Conservation (phyloP, 2,797 vertebrate genomes). For the Characodon lateralis region DNA sequence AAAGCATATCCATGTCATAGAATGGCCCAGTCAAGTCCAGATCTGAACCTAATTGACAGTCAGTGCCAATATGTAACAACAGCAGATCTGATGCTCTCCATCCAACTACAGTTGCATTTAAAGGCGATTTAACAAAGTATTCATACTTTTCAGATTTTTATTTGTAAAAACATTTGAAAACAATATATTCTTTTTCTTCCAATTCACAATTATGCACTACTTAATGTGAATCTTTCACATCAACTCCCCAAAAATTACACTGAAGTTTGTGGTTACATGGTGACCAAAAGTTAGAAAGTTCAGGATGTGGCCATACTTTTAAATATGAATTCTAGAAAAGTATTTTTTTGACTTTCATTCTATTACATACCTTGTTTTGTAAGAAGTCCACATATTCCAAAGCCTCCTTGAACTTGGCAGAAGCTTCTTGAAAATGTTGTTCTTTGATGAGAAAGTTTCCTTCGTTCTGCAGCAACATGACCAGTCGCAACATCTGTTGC, state of each 20-base stretch:
- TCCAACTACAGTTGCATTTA: neutral
- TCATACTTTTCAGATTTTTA: neutral
- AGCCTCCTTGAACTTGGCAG: conserved; percentile 77
- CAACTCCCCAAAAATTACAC: neutral
- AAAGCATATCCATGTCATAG: neutral
- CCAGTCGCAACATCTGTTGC: conserved; percentile 82
- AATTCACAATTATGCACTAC: neutral
- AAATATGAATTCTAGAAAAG: neutral
- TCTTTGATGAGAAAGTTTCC: conserved; percentile 80
- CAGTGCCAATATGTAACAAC: neutral
- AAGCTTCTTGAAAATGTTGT: conserved; percentile 69
- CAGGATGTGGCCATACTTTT: neutral
- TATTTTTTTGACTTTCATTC: neutral
- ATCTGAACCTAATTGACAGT: neutral
- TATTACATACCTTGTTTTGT: conserved; percentile 71
- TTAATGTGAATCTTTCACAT: neutral
- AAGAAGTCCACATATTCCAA: conserved; percentile 76
- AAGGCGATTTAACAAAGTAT: neutral
- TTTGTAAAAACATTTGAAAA: neutral
- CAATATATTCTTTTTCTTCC: neutral
- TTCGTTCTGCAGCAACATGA: conserved; percentile 81
- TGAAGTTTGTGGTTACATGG: neutral
- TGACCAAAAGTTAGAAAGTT: neutral
- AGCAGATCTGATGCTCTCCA: neutral
- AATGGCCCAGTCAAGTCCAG: neutral